Evolutionary conservation across 2,888 invertebrate species (phyloP), one percentile per base, ranked within the genome.

Genomic region (Drosophila pseudotalamancana): DNA sequence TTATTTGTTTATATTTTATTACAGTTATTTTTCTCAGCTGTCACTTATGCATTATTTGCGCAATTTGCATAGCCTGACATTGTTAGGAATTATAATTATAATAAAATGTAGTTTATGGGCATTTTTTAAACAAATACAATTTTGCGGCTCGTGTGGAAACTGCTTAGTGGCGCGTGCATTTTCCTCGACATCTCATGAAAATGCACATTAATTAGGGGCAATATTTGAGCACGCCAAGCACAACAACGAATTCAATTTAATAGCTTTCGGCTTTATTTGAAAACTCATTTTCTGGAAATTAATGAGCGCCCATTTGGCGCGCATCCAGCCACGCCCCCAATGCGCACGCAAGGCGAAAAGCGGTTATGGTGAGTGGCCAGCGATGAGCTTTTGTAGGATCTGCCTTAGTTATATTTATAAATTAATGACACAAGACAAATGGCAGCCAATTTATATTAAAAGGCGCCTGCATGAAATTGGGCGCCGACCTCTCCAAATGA

Each of bases 231-330:
- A 79, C 74, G 77, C 77, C 70, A 61, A 37, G 48, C 35, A 53
- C 45, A 61, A 50, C 31, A 64, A 65, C 50, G 39, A 69, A 65
- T 78, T 84, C 77, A 80, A 80, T 80, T 80, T 80, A 62, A 84
- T 78, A 64, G 67, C 69, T 69, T 81, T 73, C 59, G 68, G 64
- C 43, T 63, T 72, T 66, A 63, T 83, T 68, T 73, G 76, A 78
- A 81, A 78, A 70, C 71, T 81, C 64, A 78, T 84, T 86, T 80
- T 79, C 75, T 70, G 68, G 51, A 79, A 84, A 85, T 87, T 85
- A 85, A 85, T 85, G 85, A 75, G 75, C 74, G 72, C 70, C 76
- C 87, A 85, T 87, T 85, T 85, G 87, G 79, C 77, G 67, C 56
- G 49, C 66, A 73, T 64, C 67, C 72, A 40, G 62, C 59, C 82